Conservation (phyloP, 92 coral and sea anemone species). For the Palythoa caribaeorum region DNA sequence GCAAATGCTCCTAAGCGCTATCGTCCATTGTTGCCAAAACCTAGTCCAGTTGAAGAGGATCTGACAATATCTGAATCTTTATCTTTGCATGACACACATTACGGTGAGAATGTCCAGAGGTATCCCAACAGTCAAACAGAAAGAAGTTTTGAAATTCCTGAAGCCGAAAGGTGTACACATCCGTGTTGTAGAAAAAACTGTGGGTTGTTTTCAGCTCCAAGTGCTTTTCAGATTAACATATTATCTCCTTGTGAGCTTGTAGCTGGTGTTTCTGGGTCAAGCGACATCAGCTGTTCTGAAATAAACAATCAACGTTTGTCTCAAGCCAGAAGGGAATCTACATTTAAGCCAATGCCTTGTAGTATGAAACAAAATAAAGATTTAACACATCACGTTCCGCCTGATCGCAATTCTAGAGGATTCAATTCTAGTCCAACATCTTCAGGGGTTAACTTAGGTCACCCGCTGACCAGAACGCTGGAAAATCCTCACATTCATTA, state of each 20-base stretch:
- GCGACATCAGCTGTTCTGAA: not conserved
- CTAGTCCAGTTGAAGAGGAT: not conserved
- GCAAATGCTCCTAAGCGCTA: slow-evolving; percentile 21
- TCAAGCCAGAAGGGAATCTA: too few species aligned
- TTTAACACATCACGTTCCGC: not conserved
- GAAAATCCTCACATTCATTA: not conserved
- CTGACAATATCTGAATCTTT: not conserved
- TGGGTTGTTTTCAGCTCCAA: not conserved
- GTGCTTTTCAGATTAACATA: not conserved
- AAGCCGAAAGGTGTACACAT: not conserved
- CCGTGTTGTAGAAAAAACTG: not conserved
- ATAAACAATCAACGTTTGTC: not conserved
- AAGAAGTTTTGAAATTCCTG: not conserved
- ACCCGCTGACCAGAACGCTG: not conserved
- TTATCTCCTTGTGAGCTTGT: not conserved
- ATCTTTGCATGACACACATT: not conserved
- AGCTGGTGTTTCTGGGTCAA: not conserved
- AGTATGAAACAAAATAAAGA: too few species aligned
- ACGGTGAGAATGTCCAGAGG: not conserved
- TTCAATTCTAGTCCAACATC: not conserved
- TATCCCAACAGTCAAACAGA: not conserved
- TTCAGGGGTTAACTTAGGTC: not conserved
- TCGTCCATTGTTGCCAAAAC: slow-evolving; percentile 41
- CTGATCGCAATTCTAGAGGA: not conserved
- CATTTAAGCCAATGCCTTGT: too few species aligned